Conservation (phyloP, 1,140 invertebrate genomes). For the Drosophila nasuta region DNA sequence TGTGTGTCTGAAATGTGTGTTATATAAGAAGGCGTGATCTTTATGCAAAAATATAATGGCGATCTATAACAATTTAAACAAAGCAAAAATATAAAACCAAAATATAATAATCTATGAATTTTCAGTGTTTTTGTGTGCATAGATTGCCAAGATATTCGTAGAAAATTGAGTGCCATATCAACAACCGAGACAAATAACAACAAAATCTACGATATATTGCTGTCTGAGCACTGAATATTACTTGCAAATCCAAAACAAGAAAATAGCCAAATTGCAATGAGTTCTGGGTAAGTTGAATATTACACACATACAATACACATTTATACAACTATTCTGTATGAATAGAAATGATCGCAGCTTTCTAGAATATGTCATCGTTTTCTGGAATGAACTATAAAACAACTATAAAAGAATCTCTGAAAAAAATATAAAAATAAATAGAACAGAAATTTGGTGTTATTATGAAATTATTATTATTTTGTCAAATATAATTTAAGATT, state of each 20-base stretch:
- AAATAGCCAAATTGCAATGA: conserved; percentile 50
- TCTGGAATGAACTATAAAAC: no score
- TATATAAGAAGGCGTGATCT: conserved; percentile 77
- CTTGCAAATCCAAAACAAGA: conserved; percentile 40
- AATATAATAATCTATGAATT: conserved; percentile 58
- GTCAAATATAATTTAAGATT: no score
- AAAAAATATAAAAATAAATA: no score
- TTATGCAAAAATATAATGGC: conserved; percentile 53
- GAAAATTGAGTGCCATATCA: conserved; percentile 57
- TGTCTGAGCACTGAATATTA: conserved; percentile 46
- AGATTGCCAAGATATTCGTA: conserved; percentile 60
- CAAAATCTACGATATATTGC: conserved; percentile 52
- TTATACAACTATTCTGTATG: no score
- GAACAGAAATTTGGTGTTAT: no score
- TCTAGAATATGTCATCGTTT: no score
- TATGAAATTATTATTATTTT: no score
- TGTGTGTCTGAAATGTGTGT: conserved; percentile 32
- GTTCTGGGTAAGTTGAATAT: conserved; percentile 66
- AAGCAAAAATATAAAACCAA: background rate
- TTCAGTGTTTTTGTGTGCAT: conserved; percentile 76
- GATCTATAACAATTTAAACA: conserved; percentile 24
- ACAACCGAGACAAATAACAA: conserved; percentile 49
- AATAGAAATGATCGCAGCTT: no score
- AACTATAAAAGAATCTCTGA: no score
- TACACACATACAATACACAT: background rate